Conservation (phyloP, 2,888 invertebrate genomes). For the Drosophila quasianomalipes region DNA sequence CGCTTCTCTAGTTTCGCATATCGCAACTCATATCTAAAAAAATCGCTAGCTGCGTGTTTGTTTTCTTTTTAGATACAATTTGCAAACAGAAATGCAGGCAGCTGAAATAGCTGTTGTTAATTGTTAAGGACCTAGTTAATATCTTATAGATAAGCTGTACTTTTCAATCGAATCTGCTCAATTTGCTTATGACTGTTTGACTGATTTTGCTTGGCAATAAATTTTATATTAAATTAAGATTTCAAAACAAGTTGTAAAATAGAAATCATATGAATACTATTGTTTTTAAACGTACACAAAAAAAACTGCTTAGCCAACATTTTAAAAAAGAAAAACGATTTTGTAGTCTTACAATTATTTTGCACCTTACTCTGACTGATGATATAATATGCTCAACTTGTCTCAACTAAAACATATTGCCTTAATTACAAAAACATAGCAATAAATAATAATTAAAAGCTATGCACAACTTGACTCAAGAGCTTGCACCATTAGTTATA, state of each 20-base stretch:
- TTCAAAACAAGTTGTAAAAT: neutral
- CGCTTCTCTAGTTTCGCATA: constrained; percentile 6
- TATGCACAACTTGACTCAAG: neutral
- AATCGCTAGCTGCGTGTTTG: constrained; percentile 7
- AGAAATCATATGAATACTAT: neutral
- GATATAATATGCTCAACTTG: neutral
- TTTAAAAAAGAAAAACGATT: neutral
- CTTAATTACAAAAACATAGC: neutral
- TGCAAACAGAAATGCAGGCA: constrained; percentile 11
- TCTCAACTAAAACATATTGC: neutral
- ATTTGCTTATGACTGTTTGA: no score
- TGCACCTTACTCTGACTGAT: neutral
- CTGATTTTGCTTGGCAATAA: neutral
- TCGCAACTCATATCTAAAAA: neutral
- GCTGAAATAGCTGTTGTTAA: constrained; percentile 16
- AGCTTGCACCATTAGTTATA: neutral
- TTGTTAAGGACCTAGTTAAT: neutral
- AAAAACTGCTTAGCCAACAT: no score
- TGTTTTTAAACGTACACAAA: no score
- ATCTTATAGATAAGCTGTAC: neutral
- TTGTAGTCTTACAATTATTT: neutral
- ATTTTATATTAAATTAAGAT: neutral
- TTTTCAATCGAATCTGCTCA: neutral
- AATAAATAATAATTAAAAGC: neutral
- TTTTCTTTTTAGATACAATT: constrained; percentile 1